A percentile compares a stretch with the other conserved stretches of the same genome.
These are phyloP conservation scores for Tupiocoris notatus DNA, from an alignment of 2,888 invertebrate species.

Conservation along the genomic window DNA sequence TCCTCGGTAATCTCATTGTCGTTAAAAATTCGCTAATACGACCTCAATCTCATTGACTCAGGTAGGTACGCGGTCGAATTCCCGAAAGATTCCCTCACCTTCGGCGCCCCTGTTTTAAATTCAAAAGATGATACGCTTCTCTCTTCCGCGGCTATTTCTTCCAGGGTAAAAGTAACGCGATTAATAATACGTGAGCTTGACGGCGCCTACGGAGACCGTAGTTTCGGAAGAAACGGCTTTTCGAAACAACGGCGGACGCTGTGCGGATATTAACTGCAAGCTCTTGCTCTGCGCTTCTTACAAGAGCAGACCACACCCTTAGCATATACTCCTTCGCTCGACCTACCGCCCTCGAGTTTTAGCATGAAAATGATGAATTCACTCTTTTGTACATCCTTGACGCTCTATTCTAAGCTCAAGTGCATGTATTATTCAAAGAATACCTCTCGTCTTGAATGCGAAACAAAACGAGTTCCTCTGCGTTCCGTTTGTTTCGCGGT, in stretches of 20 bases:
- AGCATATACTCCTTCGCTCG: neutral
- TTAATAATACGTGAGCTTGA: neutral
- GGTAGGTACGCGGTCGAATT: neutral
- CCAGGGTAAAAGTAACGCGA: neutral
- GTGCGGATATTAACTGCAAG: slow-evolving; percentile 28
- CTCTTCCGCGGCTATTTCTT: neutral
- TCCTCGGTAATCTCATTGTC: neutral
- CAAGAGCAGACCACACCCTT: slow-evolving; percentile 10
- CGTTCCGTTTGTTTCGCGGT: neutral
- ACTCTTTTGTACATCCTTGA: neutral
- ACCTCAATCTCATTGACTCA: neutral
- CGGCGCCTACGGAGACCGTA: neutral
- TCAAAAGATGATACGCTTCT: neutral
- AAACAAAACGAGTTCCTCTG: neutral
- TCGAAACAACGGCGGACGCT: slow-evolving; percentile 6
- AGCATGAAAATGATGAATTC: neutral
- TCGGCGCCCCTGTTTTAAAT: neutral
- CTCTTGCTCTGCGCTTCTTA: slow-evolving; percentile 14
- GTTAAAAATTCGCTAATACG: neutral
- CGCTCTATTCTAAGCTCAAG: neutral
- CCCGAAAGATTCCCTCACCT: neutral
- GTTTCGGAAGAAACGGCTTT: neutral
- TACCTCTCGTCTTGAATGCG: neutral
- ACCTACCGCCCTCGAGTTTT: neutral
- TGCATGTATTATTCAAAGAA: neutral